A percentile compares a stretch with the other conserved stretches of the same genome.
phyloP scores from a whole-genome alignment of 35 echinoderm and acorn worm genomes.

The Strongylocentrotus purpuratus region DNA sequence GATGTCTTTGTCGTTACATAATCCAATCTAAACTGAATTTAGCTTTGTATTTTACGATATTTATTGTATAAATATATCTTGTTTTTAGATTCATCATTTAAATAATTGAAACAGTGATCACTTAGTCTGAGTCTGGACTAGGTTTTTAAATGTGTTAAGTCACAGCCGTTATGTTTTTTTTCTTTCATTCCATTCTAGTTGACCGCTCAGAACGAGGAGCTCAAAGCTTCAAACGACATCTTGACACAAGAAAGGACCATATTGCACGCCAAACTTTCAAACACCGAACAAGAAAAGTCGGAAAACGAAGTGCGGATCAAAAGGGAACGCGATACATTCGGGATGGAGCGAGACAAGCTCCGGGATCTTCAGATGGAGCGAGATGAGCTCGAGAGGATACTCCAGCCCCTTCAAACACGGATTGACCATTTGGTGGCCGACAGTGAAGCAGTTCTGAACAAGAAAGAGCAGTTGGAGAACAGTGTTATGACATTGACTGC shows the following conservation, averaged over 20 bases:
- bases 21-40: no score
- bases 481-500: conserved; percentile 64
- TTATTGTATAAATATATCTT: not conserved
- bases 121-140: not conserved
- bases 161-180: no score
- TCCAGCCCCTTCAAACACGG: conserved; percentile 57
- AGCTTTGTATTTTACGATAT: not conserved
- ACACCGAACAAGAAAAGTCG: conserved; percentile 65
- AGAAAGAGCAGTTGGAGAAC: conserved; percentile 63
- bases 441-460: conserved; percentile 60
- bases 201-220: conserved; percentile 90
- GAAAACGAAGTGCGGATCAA: conserved; percentile 63
- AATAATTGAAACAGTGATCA: not conserved
- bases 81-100: not conserved
- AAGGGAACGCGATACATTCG: conserved; percentile 69
- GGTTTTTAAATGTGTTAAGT: not conserved
- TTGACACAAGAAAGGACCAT: conserved; percentile 79
- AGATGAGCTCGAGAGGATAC: conserved; percentile 72
- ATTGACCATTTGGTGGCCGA: conserved; percentile 61
- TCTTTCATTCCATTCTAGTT: conserved; percentile 44
- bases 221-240: conserved; percentile 90
- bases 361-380: conserved; percentile 57
- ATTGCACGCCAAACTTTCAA: conserved; percentile 73
- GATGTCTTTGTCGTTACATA: no score
- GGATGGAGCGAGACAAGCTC: conserved; percentile 54